Evolutionary conservation across 2,888 invertebrate genomes (phyloP).

Genomic region (Deilephila elpenor): DNA sequence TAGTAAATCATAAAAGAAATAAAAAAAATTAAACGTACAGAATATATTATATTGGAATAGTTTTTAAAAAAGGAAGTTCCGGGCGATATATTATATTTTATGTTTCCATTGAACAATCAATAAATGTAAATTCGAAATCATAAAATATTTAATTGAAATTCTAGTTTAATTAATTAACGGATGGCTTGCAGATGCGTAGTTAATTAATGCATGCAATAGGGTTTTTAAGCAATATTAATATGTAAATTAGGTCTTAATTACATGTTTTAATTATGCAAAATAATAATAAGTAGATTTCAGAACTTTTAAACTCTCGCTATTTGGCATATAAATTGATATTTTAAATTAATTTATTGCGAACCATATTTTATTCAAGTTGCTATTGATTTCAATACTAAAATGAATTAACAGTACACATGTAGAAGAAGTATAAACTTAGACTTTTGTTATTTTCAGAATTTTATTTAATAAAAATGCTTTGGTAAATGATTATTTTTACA

Average conservation of each 20-base stretch:
- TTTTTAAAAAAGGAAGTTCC: slow-evolving; percentile 20
- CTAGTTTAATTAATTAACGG: slow-evolving; percentile 4
- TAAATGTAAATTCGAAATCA: not conserved
- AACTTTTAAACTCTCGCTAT: no score
- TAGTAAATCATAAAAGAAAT: slow-evolving; percentile 17
- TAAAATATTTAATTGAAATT: not conserved
- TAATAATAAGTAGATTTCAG: not conserved
- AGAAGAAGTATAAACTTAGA: no score
- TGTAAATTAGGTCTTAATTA: not conserved
- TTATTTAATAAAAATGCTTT: no score
- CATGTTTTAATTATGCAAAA: not conserved
- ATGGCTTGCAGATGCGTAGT: slow-evolving; percentile 2
- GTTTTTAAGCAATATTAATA: not conserved
- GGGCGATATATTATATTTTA: not conserved
- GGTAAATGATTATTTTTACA: no score
- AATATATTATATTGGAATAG: slow-evolving; percentile 18
- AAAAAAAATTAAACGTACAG: not conserved
- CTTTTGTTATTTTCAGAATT: no score
- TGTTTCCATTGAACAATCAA: not conserved
- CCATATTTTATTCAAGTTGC: no score
- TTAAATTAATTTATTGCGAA: no score
- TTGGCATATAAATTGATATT: no score
- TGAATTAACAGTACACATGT: no score
- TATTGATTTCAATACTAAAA: no score
- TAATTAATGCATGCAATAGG: not conserved